Conservation (phyloP, 1,140 invertebrate species). For the Drosophila busckii region DNA sequence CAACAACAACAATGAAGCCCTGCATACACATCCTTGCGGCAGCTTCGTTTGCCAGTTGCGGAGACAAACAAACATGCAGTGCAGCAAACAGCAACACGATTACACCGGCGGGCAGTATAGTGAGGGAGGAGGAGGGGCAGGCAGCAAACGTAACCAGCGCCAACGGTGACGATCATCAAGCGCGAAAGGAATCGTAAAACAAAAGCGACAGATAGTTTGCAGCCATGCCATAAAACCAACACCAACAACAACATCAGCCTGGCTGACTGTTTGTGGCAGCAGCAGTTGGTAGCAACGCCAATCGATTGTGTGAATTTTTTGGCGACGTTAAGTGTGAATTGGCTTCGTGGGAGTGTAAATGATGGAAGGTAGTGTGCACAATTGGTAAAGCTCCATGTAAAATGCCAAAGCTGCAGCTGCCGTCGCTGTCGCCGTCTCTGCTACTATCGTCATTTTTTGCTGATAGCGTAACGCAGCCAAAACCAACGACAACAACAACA, state of each 20-base stretch:
- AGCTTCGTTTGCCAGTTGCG: slow-evolving; percentile 27
- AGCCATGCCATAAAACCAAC: slow-evolving; percentile 55
- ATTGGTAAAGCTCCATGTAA: background rate
- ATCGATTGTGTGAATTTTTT: slow-evolving; percentile 69
- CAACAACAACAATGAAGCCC: slow-evolving; percentile 27
- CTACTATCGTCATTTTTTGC: slow-evolving; percentile 55
- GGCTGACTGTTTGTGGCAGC: too few relatives aligned
- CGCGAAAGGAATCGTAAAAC: slow-evolving; percentile 74
- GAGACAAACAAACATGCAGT: slow-evolving; percentile 71
- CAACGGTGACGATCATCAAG: slow-evolving; percentile 62
- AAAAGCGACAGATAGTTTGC: slow-evolving; percentile 75
- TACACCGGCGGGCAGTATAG: slow-evolving; percentile 43
- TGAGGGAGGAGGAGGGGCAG: background rate
- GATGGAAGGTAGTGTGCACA: too few relatives aligned
- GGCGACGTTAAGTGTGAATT: slow-evolving; percentile 54
- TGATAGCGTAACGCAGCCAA: slow-evolving; percentile 50
- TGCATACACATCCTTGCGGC: background rate
- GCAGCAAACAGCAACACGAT: slow-evolving; percentile 73
- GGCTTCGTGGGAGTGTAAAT: slow-evolving; percentile 1
- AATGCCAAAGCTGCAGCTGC: slow-evolving; percentile 10
- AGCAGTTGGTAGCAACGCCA: slow-evolving; percentile 53
- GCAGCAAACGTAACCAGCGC: slow-evolving; percentile 5
- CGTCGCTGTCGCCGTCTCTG: slow-evolving; percentile 1
- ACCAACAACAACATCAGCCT: slow-evolving; percentile 35
- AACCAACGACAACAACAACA: slow-evolving; percentile 19